phyloP scores from a whole-genome alignment of 1,140 invertebrate genomes.

The Bacillus rossius region DNA sequence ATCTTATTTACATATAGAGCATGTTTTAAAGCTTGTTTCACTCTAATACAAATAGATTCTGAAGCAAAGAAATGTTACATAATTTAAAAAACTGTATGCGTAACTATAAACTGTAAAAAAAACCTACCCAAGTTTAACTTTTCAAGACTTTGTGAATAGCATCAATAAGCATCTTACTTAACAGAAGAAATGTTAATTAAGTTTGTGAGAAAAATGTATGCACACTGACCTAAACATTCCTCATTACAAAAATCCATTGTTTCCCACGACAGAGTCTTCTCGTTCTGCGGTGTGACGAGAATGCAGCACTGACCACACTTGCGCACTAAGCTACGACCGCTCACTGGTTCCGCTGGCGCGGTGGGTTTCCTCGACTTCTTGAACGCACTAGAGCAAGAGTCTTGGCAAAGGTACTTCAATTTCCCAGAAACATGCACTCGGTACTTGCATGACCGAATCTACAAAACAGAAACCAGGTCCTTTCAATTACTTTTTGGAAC shows the following conservation, averaged over 20 bases:
- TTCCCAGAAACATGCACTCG: conserved; percentile 3
- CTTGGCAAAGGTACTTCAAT: background rate
- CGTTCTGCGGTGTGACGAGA: background rate
- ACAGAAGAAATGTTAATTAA: too few relatives aligned
- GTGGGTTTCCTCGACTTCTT: conserved; percentile 2
- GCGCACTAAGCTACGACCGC: background rate
- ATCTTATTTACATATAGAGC: too few relatives aligned
- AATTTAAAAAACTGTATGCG: too few relatives aligned
- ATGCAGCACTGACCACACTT: conserved; percentile 5
- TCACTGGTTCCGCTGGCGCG: too few relatives aligned
- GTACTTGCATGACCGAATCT: background rate
- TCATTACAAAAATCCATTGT: conserved; percentile 93
- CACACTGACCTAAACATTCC: conserved; percentile 67
- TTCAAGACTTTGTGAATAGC: too few relatives aligned
- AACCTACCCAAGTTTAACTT: too few relatives aligned
- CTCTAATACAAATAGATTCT: too few relatives aligned
- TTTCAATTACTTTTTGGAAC: background rate
- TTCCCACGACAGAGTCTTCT: conserved; percentile 66
- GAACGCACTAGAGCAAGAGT: conserved; percentile 2
- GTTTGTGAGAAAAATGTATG: too few relatives aligned
- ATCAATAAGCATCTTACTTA: too few relatives aligned
- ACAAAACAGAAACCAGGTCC: background rate
- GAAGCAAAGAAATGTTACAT: too few relatives aligned
- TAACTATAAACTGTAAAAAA: too few relatives aligned
- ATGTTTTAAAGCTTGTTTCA: too few relatives aligned